Evolutionary conservation across 2,888 invertebrate genomes (phyloP).

Genomic region (Plusia festucae): DNA sequence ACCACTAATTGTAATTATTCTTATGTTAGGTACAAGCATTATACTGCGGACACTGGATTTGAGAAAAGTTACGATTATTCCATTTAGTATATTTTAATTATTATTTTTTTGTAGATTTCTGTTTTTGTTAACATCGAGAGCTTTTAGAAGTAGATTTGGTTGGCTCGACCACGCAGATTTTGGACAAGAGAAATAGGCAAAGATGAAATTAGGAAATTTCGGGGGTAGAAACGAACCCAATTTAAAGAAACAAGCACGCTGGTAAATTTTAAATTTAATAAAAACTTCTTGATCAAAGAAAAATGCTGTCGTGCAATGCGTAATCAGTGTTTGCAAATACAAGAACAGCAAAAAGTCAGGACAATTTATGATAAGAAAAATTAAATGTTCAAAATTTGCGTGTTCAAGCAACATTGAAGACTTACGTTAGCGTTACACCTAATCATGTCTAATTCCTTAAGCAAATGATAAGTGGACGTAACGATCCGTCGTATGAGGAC

Average conservation of each 20-base stretch:
- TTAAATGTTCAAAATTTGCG: conserved; percentile 39
- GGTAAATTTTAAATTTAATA: neutral
- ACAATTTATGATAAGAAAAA: neutral
- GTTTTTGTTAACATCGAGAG: conserved; percentile 58
- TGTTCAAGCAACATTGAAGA: conserved; percentile 29
- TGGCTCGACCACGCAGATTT: conserved; percentile 34
- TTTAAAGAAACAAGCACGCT: neutral
- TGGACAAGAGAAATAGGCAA: neutral
- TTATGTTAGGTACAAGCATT: conserved; percentile 54
- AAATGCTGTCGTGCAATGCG: neutral
- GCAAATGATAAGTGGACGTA: conserved; percentile 61
- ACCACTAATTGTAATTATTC: conserved; percentile 48
- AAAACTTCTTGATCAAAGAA: neutral
- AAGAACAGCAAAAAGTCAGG: neutral
- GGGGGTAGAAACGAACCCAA: no score
- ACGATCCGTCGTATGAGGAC: conserved; percentile 50
- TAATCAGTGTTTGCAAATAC: neutral
- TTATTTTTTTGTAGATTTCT: conserved; percentile 53
- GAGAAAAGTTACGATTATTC: conserved; percentile 46
- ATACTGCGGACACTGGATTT: conserved; percentile 48
- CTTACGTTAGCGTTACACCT: conserved; percentile 49
- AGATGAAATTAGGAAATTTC: neutral
- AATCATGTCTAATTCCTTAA: conserved; percentile 53
- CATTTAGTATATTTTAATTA: conserved; percentile 23
- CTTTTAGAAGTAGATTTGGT: conserved; percentile 45